phyloP scores from a whole-genome alignment of 2,113 vertebrate species.

The Falcunculus frontatus region DNA sequence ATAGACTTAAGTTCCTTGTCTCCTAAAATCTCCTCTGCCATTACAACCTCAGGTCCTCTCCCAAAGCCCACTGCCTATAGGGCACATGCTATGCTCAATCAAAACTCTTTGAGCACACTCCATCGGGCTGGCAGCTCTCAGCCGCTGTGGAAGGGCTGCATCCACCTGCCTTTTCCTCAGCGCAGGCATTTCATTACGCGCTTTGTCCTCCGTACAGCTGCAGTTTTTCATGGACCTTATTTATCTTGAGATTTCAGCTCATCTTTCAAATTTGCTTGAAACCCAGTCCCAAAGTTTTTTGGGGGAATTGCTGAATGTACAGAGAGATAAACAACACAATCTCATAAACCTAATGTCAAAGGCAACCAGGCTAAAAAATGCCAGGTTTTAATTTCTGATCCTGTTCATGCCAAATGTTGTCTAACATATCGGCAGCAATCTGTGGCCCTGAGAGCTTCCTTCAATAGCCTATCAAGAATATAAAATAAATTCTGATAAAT shows the following conservation, averaged over 20 bases:
- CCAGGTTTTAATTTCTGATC: conserved; percentile 37
- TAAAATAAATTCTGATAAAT: conserved; percentile 44
- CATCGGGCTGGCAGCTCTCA: background rate
- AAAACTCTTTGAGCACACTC: background rate
- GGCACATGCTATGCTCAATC: background rate
- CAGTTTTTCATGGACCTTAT: conserved; percentile 17
- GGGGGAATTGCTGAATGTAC: conserved; percentile 1
- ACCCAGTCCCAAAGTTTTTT: background rate
- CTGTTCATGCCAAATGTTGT: conserved; percentile 6
- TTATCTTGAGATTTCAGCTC: conserved; percentile 36
- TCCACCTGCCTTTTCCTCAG: conserved; percentile 38
- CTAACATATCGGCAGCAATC: conserved; percentile 19
- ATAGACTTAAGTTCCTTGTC: background rate
- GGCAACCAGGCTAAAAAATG: background rate
- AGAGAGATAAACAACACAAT: background rate
- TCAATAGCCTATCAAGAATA: conserved; percentile 23
- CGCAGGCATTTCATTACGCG: background rate
- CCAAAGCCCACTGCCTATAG: background rate
- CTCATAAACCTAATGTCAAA: background rate
- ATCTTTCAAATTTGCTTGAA: conserved; percentile 25
- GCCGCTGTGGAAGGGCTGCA: background rate
- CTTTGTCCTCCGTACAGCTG: conserved; percentile 36
- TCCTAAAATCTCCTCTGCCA: background rate
- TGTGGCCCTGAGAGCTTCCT: conserved; percentile 25
- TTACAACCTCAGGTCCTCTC: background rate